Evolutionary conservation across 2,888 invertebrate genomes (phyloP), one percentile per base, ranked within the genome.

Genomic region (Plutella xylostella): DNA sequence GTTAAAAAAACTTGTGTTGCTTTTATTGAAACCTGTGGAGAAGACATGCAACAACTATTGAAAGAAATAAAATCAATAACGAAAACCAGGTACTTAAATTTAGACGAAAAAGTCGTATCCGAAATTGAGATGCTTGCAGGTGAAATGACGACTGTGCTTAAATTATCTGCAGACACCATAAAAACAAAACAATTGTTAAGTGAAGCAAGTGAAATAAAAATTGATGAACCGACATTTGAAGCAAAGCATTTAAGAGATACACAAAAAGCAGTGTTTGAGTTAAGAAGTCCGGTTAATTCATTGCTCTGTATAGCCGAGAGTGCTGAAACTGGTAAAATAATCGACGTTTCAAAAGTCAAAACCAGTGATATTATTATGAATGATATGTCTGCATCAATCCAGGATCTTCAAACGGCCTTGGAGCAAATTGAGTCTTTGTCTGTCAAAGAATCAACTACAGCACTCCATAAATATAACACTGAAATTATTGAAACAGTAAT

Each of bases 1-100:
- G 89, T 90, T 1, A 89, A 90, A 59, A 85, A 87, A 58, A 90
- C 90, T 0, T 90, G 90, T 61, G 85, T 87, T 12, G 88, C 88
- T 54, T 86, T 90, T 48, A 74, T 91, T 45, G 87, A 89, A 55
- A 86, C 79, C 19, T 86, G 88, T 46, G 86, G 87, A 3, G 68
- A 74, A 38, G 80, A 87, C 50, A 69, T 90, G 51, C 80, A 87
- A 40, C 76, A 83, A 39, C 70, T 86, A 4, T 69, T 90, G 41
- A 74, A 80, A 14, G 75, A 86, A 51, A 60, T 80, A 2, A 65
- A 55, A 48, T 54, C 52, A 15, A 65, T 90, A 1, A 85, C 86
- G 50, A 69, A 75, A 42, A 63, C 48, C 55, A 72, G 50, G 62
- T 88, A 57, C 77, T 83, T 67, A 43, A 67, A 72, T 19, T 70